Conservation (phyloP, 1,140 invertebrate species). For the Pachyrhynchus sulphureomaculatus region DNA sequence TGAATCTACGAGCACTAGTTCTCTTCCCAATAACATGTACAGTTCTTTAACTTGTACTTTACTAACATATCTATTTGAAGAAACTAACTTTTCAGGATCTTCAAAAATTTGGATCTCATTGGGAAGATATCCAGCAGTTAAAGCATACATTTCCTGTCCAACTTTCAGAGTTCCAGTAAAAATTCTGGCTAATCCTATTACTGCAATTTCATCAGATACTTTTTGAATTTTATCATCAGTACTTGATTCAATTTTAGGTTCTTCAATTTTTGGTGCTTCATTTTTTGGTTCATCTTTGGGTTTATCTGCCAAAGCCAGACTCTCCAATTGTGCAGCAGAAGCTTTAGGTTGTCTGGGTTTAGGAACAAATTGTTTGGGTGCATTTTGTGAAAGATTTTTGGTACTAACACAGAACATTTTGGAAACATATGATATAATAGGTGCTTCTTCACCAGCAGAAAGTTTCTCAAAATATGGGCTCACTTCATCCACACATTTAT, state of each 20-base stretch:
- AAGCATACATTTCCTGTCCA: slow-evolving; percentile 79
- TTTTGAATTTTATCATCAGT: slow-evolving; percentile 37
- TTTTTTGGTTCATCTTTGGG: slow-evolving; percentile 21
- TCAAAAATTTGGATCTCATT: slow-evolving; percentile 27
- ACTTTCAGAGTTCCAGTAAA: slow-evolving; percentile 84
- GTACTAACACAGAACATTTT: slow-evolving; percentile 90
- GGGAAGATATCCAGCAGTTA: slow-evolving; percentile 73
- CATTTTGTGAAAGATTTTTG: slow-evolving; percentile 55
- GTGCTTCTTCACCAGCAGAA: slow-evolving; percentile 62
- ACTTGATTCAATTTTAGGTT: neutral
- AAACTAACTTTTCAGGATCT: slow-evolving; percentile 47
- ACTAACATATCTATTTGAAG: slow-evolving; percentile 53
- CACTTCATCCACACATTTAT: slow-evolving; percentile 37
- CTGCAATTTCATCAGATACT: slow-evolving; percentile 61
- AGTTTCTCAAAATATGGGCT: slow-evolving; percentile 64
- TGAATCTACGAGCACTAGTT: slow-evolving; percentile 77
- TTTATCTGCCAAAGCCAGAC: slow-evolving; percentile 31
- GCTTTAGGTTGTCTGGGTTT: slow-evolving; percentile 29
- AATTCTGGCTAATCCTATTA: slow-evolving; percentile 91
- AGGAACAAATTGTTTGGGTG: slow-evolving; percentile 38
- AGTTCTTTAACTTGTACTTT: slow-evolving; percentile 67
- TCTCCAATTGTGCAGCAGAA: slow-evolving; percentile 10
- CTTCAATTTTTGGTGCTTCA: neutral
- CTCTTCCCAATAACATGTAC: slow-evolving; percentile 92
- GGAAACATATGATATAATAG: slow-evolving; percentile 89